Conservation (phyloP, 2,797 vertebrate genomes). For the Catamblyrhynchus diadema region DNA sequence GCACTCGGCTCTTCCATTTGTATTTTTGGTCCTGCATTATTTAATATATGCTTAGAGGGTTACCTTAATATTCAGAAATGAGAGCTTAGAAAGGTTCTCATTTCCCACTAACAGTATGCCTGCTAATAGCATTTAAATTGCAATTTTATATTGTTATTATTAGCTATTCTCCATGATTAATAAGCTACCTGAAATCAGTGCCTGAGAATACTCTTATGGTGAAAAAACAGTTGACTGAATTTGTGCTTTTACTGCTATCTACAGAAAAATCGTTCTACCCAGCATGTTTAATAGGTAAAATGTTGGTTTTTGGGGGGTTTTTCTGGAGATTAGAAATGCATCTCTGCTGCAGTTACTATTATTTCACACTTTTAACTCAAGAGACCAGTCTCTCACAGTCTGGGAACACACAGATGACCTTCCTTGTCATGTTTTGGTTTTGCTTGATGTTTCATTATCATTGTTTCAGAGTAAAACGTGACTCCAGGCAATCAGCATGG, state of each 20-base stretch:
- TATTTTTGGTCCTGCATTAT: not conserved
- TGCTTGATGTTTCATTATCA: not conserved
- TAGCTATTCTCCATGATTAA: not conserved
- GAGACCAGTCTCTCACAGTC: not conserved
- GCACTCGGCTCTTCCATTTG: not conserved
- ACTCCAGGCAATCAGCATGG: not conserved
- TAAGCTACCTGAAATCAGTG: not conserved
- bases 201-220: not conserved
- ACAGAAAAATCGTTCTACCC: not conserved
- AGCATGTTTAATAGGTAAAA: not conserved
- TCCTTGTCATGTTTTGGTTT: not conserved
- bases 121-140: not conserved
- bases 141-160: not conserved
- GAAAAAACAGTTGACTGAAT: not conserved
- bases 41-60: not conserved
- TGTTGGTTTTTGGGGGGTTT: fast-evolving
- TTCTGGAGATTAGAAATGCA: not conserved
- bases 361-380: not conserved
- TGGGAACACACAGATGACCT: not conserved
- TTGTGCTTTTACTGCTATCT: not conserved
- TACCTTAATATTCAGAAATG: not conserved
- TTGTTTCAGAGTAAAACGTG: not conserved
- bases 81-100: not conserved
- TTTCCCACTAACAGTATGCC: not conserved
- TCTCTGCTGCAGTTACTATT: not conserved